These are phyloP conservation scores for Malurus leucopterus DNA, from an alignment of 2,797 vertebrate genomes.

Conservation along the genomic window DNA sequence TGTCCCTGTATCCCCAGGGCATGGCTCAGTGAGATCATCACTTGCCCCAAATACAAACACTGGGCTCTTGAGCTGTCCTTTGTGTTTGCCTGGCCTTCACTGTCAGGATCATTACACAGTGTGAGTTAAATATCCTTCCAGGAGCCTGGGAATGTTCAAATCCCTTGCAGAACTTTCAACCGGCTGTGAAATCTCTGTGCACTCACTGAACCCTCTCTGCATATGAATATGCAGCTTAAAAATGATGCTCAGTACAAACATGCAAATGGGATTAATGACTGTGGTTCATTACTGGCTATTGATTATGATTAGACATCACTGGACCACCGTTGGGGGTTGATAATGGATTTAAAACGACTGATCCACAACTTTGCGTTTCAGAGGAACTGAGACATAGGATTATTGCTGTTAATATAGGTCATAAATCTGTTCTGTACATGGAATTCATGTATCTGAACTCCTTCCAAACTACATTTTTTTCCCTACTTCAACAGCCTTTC, in stretches of 20 bases:
- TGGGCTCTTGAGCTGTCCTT: neutral
- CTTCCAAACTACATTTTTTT: constrained; percentile 49
- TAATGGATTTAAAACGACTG: constrained; percentile 24
- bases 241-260: constrained; percentile 17
- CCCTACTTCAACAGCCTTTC: neutral
- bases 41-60: neutral
- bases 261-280: constrained; percentile 32
- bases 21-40: neutral
- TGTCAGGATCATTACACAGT: neutral
- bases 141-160: neutral
- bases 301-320: constrained; percentile 17
- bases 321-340: neutral
- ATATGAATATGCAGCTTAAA: constrained; percentile 7
- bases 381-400: constrained; percentile 3
- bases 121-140: neutral
- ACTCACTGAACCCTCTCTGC: neutral
- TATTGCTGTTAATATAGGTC: constrained; percentile 13
- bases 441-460: constrained; percentile 24
- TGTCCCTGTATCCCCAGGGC: neutral
- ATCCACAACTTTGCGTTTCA: neutral
- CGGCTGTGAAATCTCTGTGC: neutral
- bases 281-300: constrained; percentile 28
- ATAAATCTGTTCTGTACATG: constrained; percentile 24
- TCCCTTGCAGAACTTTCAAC: neutral
- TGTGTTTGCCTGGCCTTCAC: neutral